Evolutionary conservation across 2,888 invertebrate species (phyloP).

Genomic region (Plusia festucae): DNA sequence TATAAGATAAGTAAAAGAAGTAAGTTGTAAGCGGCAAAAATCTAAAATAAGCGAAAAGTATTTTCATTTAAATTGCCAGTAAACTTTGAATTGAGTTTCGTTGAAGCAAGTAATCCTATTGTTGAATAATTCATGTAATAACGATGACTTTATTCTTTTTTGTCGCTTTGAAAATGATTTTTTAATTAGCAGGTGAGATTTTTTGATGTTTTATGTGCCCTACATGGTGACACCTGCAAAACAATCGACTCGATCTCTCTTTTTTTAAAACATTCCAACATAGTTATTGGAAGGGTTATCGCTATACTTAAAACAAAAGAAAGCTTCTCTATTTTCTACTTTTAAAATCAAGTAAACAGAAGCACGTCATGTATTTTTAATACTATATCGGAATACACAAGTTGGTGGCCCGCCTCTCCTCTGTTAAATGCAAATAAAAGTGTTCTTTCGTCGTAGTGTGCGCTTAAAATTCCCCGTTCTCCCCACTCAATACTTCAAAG

Average conservation of each 20-base stretch:
- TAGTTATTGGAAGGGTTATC: too few relatives aligned
- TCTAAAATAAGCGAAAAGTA: conserved; percentile 64
- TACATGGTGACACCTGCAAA: too few relatives aligned
- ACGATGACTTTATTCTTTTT: conserved; percentile 60
- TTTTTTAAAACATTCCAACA: too few relatives aligned
- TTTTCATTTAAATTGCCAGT: conserved; percentile 78
- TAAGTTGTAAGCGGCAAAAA: conserved; percentile 71
- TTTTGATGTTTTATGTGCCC: background rate
- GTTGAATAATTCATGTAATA: conserved; percentile 69
- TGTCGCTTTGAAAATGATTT: conserved; percentile 43
- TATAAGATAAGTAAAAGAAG: conserved; percentile 69
- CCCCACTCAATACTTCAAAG: conserved; percentile 77
- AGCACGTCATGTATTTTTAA: conserved; percentile 21
- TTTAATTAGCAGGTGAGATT: conserved; percentile 16
- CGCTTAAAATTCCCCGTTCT: conserved; percentile 77
- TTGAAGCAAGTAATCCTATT: conserved; percentile 75
- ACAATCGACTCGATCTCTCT: too few relatives aligned
- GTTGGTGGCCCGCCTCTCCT: conserved; percentile 64
- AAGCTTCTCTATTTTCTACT: background rate
- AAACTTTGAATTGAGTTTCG: conserved; percentile 78
- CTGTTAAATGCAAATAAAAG: conserved; percentile 82
- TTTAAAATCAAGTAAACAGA: conserved; percentile 12
- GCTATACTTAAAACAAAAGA: background rate
- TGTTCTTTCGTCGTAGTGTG: conserved; percentile 67
- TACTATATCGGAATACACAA: conserved; percentile 34